Percentiles rank a stretch among this genome's conserved stretches.
phyloP scores from a whole-genome alignment of 2,113 vertebrate species.

The Stegostoma tigrinum region DNA sequence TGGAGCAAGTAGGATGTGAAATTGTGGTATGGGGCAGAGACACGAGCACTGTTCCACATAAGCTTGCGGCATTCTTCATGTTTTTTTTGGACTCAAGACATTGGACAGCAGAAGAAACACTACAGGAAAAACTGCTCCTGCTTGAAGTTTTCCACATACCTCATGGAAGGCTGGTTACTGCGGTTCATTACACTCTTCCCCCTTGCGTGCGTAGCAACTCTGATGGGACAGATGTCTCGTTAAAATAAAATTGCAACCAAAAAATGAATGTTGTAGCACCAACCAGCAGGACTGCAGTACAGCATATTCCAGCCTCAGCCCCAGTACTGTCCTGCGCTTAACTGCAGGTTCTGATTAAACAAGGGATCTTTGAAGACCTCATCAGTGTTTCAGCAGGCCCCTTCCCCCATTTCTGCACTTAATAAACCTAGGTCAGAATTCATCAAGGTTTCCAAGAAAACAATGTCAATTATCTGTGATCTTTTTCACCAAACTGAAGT shows the following conservation, averaged over 20 bases:
- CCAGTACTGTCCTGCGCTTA: neutral
- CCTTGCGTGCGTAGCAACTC: too few species aligned
- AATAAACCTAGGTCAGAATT: neutral
- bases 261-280: neutral
- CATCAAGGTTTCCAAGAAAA: neutral
- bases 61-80: too few species aligned
- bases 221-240: neutral
- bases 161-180: too few species aligned
- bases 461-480: neutral
- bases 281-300: neutral
- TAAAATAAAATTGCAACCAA: neutral
- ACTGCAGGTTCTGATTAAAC: neutral
- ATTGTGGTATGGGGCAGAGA: too few species aligned
- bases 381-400: neutral
- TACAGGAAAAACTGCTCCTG: too few species aligned
- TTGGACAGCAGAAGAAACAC: too few species aligned
- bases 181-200: too few species aligned
- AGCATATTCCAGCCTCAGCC: neutral
- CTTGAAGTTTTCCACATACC: too few species aligned
- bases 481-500: neutral
- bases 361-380: neutral
- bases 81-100: too few species aligned
- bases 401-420: neutral
- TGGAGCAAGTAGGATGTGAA: too few species aligned
- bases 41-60: too few species aligned